These are phyloP conservation scores for Phrynocephalus guinanensis DNA, from an alignment of 2,797 vertebrate species.

Conservation along the genomic window DNA sequence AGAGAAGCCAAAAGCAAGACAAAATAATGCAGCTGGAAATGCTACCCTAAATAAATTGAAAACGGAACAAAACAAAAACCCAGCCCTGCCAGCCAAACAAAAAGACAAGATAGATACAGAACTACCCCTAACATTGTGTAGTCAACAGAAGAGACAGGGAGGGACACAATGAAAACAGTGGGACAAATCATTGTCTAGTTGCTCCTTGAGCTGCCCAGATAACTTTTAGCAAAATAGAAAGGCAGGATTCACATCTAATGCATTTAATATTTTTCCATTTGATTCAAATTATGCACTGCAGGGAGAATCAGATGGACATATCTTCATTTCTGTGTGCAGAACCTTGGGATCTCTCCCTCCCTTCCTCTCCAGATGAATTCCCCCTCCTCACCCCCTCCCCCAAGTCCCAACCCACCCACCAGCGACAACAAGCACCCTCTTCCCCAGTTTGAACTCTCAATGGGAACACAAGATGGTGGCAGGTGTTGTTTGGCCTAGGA, in stretches of 20 bases:
- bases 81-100: too few relatives aligned
- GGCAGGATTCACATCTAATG: not conserved
- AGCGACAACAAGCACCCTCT: not conserved
- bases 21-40: too few relatives aligned
- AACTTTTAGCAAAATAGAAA: not conserved
- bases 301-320: not conserved
- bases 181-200: too few relatives aligned
- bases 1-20: too few relatives aligned
- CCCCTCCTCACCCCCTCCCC: too few relatives aligned
- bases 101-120: too few relatives aligned
- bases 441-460: not conserved
- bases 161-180: too few relatives aligned
- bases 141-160: too few relatives aligned
- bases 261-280: not conserved
- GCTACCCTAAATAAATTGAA: too few relatives aligned
- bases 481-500: conserved; percentile 13
- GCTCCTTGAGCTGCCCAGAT: not conserved
- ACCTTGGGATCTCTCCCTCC: not conserved
- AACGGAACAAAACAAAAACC: too few relatives aligned
- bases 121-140: too few relatives aligned
- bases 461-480: conserved; percentile 1
- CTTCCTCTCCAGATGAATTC: not conserved
- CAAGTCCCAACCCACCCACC: too few relatives aligned
- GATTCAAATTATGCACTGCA: not conserved
- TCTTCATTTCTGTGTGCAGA: not conserved